phyloP scores from a whole-genome alignment of 2,888 invertebrate species.

The Pemphredon lugubris region DNA sequence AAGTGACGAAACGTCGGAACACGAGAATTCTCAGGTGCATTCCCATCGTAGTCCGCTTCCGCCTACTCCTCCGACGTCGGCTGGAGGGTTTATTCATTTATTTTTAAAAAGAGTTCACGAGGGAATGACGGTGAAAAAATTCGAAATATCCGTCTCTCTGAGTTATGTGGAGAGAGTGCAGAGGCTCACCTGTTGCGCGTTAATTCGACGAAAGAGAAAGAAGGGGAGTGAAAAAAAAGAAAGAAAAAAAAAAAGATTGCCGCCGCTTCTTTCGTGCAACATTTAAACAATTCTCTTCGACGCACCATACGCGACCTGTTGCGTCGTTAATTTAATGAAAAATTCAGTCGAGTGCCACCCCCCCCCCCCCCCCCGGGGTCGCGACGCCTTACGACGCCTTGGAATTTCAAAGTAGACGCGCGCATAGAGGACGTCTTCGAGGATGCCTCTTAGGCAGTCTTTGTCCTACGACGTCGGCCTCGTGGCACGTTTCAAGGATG shows the following conservation, averaged over 20 bases:
- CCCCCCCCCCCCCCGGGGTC: constrained; percentile 8
- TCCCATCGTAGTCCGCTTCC: background rate
- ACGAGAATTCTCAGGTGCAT: background rate
- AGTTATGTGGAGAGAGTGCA: constrained; percentile 60
- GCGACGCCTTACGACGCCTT: constrained; percentile 1
- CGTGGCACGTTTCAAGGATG: constrained; percentile 13
- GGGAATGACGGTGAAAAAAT: constrained; percentile 50
- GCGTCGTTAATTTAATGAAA: constrained; percentile 60
- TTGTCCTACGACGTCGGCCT: constrained; percentile 17
- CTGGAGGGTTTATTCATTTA: constrained; percentile 25
- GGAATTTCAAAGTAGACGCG: constrained; percentile 45
- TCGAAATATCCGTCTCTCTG: constrained; percentile 61
- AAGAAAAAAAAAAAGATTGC: constrained; percentile 57
- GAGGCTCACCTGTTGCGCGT: constrained; percentile 75
- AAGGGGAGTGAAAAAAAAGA: background rate
- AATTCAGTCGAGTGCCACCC: constrained; percentile 41
- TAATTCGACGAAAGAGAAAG: constrained; percentile 69
- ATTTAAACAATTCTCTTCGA: constrained; percentile 73
- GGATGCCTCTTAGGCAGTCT: constrained; percentile 27
- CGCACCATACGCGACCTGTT: constrained; percentile 67
- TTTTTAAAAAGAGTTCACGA: constrained; percentile 30
- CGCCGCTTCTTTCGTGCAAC: constrained; percentile 69
- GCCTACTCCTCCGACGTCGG: background rate
- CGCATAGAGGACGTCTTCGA: constrained; percentile 29
- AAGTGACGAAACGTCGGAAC: background rate